Evolutionary conservation across 2,888 invertebrate species (phyloP), one percentile per base, ranked within the genome.

Genomic region (Acleris emargana): DNA sequence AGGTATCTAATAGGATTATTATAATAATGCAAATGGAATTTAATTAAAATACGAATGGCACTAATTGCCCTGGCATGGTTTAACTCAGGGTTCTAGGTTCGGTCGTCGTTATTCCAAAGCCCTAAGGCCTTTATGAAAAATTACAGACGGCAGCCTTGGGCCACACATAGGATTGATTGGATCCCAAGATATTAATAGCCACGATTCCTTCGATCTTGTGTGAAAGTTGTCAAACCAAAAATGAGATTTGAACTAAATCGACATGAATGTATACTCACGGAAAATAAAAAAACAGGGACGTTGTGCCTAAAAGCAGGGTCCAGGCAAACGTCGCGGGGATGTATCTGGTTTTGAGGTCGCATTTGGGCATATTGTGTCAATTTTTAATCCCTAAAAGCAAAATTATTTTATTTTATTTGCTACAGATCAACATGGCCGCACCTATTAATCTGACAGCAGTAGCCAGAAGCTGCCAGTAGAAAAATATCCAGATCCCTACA

Each of bases 321-420:
- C 99, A 99, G 88, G 99, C 99, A 94, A 98, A 97, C 86, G 97
- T 97, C 93, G 99, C 99, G 92, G 99, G 99, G 94, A 99, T 96
- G 94, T 97, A 97, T 94, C 97, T 97, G 93, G 98, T 97, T 93
- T 97, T 97, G 91, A 97, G 96, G 94, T 97, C 97, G 95, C 98
- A 98, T 96, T 96, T 97, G 95, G 97, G 97, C 98, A 98, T 98
- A 91, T 93, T 93, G 93, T 91, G 88, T 88, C 84, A 89, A 89
- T 90, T 89, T 84, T 84, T 81, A 80, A 83, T 84, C 84, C 87
- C 80, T 87, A 91, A 88, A 91, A 88, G 82, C 85, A 87, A 89
- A 88, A 81, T 86, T 84, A 78, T 79, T 84, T 79, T 79, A 86
- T 86, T 89, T 91, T 88, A 89, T 88, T 90, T 87, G 82, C 90